Base-by-base conservation (phyloP, 2,888 invertebrate species). In the Rosalia funebris region DNA sequence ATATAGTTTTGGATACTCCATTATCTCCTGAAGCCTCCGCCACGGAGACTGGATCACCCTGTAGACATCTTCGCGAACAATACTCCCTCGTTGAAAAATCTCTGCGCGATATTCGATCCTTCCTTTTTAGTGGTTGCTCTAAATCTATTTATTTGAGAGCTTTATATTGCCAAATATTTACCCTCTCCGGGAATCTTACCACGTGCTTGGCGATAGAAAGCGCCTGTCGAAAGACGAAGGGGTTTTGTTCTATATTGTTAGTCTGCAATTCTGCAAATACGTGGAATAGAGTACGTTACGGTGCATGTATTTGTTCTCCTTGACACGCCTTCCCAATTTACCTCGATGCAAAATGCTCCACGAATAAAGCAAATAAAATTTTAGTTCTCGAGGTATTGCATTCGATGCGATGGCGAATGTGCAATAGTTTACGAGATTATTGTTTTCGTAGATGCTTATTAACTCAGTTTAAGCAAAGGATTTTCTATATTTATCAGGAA, bases 121-220 rank as follows among this genome's bases (percentile, higher is more conserved):
- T 5, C 7, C 3, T 25, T 50, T 25, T 39, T 50, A 50, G 37
- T 25, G 50, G 14, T 39, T 25, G 15, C 25, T 20, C 10, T 11
- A 50, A 39, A 50, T 50, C 48, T 48, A 41, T 50, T 50, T 39
- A 44, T 25, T 20, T 50, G 20, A 25, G 20, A 39, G 50, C 39
- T 31, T 39, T 50, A 50, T 50, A 50, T 50, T 20, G 16, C 39
- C 50, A 39, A 50, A 16, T 53, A 42, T 53, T 53, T 53, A 53
- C 53, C 53, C 37, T 42, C 32, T 53, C 12, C 25, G 41, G 42
- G 25, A 53, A 53, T 53, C 53, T 17, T 17, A 17, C 53, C 53
- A 42, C 53, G 42, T 42, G 41, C 53, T 42, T 32, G 10, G 50
- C n/a, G 25, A 25, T 39, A 20, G 25, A 39, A 17, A 50, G 25